These are phyloP conservation scores for Ostrea edulis DNA, from an alignment of 1,140 invertebrate genomes.

Conservation along the genomic window DNA sequence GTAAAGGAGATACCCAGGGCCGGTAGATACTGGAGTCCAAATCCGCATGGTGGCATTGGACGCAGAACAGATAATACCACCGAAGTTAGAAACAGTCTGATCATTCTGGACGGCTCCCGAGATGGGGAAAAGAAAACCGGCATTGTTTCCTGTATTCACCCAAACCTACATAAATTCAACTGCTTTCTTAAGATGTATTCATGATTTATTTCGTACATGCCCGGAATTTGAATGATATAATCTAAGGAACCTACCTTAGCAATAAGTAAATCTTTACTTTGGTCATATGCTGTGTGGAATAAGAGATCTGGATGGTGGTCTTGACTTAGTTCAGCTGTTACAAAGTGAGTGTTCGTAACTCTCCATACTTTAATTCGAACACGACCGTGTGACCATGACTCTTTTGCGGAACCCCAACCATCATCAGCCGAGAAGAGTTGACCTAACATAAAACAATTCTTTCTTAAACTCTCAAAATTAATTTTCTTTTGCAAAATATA, in stretches of 20 bases:
- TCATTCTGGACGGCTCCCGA: constrained; percentile 47
- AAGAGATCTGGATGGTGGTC: not conserved
- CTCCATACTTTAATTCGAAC: not conserved
- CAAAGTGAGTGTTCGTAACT: not conserved
- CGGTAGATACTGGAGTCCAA: constrained; percentile 1
- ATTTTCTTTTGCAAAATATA: no score
- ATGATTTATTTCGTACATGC: no score
- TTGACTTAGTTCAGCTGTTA: not conserved
- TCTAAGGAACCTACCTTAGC: not conserved
- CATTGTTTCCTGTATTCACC: constrained; percentile 17
- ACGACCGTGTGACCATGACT: not conserved
- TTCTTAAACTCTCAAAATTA: no score
- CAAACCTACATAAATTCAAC: not conserved
- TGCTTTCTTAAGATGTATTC: not conserved
- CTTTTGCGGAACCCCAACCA: constrained; percentile 22
- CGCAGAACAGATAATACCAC: constrained; percentile 39
- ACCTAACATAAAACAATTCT: not conserved
- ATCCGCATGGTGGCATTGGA: not conserved
- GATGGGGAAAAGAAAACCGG: constrained; percentile 34
- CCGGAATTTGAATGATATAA: no score
- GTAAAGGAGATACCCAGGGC: constrained; percentile 35
- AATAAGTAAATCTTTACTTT: not conserved
- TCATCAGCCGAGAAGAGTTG: constrained; percentile 29
- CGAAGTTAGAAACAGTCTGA: not conserved
- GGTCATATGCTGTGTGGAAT: not conserved